A percentile compares a stretch with the other conserved stretches of the same genome.
Evolutionary conservation across 2,888 invertebrate species (phyloP).

Genomic region (Nomada ferruginata): DNA sequence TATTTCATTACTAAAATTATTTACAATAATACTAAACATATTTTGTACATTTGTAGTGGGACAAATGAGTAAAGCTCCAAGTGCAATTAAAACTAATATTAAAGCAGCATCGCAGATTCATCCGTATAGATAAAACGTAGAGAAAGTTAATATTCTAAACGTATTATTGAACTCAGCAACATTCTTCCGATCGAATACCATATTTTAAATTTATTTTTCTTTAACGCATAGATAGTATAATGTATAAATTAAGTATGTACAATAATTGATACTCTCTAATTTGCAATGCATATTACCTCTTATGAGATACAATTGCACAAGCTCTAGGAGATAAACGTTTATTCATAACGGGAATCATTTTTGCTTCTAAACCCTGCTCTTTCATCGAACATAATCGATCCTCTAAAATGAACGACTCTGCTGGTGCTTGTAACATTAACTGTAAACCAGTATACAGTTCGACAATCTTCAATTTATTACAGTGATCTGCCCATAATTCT

Average conservation of each 20-base stretch:
- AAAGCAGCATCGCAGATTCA: constrained; percentile 96
- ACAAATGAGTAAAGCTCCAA: constrained; percentile 93
- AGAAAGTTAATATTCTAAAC: background rate
- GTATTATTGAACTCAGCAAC: background rate
- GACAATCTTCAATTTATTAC: constrained; percentile 66
- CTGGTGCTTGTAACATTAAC: constrained; percentile 78
- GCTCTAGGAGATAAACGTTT: constrained; percentile 79
- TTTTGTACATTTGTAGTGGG: constrained; percentile 79
- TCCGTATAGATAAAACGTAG: constrained; percentile 89
- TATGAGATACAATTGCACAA: constrained; percentile 77
- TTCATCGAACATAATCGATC: constrained; percentile 78
- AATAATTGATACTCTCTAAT: background rate
- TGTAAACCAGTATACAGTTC: constrained; percentile 81
- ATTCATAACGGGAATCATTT: constrained; percentile 74
- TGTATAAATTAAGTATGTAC: background rate
- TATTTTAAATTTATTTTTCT: background rate
- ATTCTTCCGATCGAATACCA: background rate
- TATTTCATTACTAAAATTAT: constrained; percentile 20
- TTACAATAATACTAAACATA: constrained; percentile 24
- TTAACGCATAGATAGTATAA: background rate
- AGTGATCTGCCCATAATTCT: constrained; percentile 73
- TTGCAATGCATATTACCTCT: constrained; percentile 44
- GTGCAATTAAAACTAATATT: constrained; percentile 96
- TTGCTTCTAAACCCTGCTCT: constrained; percentile 72
- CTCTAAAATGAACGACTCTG: constrained; percentile 78